Percentiles rank a stretch among this genome's conserved stretches.
These are phyloP conservation scores for Eretmocerus hayati DNA, from an alignment of 2,888 invertebrate species.

Conservation along the genomic window DNA sequence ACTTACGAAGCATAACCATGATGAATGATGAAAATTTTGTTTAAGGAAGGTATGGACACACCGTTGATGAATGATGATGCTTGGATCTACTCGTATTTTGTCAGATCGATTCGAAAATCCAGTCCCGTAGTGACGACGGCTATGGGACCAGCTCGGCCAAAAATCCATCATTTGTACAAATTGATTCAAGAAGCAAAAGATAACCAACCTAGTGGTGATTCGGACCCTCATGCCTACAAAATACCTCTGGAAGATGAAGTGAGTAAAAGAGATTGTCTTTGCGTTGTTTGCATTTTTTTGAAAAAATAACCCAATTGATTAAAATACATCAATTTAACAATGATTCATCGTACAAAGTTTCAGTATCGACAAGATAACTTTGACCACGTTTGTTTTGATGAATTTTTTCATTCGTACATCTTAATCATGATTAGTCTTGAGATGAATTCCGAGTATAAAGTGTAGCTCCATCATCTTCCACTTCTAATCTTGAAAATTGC, in stretches of 20 bases:
- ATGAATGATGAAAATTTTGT: not conserved
- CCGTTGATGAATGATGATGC: slow-evolving; percentile 46
- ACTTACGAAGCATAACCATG: not conserved
- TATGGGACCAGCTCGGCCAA: slow-evolving; percentile 46
- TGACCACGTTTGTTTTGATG: too few species aligned
- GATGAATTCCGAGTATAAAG: too few species aligned
- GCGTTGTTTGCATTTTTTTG: too few species aligned
- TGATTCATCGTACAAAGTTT: too few species aligned
- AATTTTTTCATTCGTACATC: too few species aligned
- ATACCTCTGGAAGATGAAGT: slow-evolving; percentile 42
- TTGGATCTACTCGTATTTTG: slow-evolving; percentile 34
- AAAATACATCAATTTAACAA: too few species aligned
- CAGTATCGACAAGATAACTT: too few species aligned
- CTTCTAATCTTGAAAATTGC: too few species aligned
- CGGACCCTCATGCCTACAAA: not conserved
- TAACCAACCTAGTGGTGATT: slow-evolving; percentile 43
- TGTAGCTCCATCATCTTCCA: too few species aligned
- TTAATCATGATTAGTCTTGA: too few species aligned
- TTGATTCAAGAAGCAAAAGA: slow-evolving; percentile 40
- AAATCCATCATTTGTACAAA: slow-evolving; percentile 47
- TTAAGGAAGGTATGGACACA: slow-evolving; percentile 33
- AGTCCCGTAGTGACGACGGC: slow-evolving; percentile 44
- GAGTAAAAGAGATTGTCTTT: slow-evolving; percentile 21
- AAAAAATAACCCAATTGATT: too few species aligned
- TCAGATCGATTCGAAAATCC: slow-evolving; percentile 26